Base-by-base conservation (phyloP, 1,140 invertebrate species). In the Drosophila mauritiana region DNA sequence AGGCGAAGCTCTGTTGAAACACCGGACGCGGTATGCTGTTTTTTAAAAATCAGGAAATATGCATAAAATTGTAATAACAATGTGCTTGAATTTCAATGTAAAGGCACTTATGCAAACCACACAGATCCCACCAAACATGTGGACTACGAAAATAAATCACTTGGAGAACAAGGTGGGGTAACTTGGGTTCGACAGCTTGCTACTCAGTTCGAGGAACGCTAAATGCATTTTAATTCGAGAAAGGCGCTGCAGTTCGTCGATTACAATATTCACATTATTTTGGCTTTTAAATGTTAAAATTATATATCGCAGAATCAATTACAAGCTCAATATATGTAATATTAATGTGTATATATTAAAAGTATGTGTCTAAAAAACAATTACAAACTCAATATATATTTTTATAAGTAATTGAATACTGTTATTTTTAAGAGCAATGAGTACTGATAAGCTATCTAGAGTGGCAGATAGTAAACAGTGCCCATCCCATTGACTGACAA, bases 11-110 rank as follows among this genome's bases (percentile, higher is more conserved):
- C 63, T 92, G 93, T 75, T 93, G 92, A 68, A 93, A 93, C 15
- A 93, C 92, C 54, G 93, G 93, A 31, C 92, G 92, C 54, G 93
- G 92, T 76, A 90, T 93, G 72, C 93, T 93, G 58, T 54, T 56
- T 56, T 48, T 48, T 11, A 17, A 34, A 51, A 75, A 65, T 20
- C 59, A 77, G 74, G 54, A 77, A 68, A 58, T 42, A 40, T 12
- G 51, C 59, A 65, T 39, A 31, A 20, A 17, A 74, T 74, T 54
- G 42, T 73, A 74, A 74, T 42, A 42, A 58, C 72, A 67, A 67
- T 54, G 25, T 8, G 15, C 8, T 15, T 59, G 36, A 65, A 57
- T 56, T 52, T 56, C 8, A 17, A 65, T 20, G 25, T 34, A 4
- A 31, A 11, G 15, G 46, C 42, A 77, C 69, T 65, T 77, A 89